Evolutionary conservation across 2,797 vertebrate genomes (phyloP), one percentile per base, ranked within the genome.

Genomic region (Decapterus maruadsi): DNA sequence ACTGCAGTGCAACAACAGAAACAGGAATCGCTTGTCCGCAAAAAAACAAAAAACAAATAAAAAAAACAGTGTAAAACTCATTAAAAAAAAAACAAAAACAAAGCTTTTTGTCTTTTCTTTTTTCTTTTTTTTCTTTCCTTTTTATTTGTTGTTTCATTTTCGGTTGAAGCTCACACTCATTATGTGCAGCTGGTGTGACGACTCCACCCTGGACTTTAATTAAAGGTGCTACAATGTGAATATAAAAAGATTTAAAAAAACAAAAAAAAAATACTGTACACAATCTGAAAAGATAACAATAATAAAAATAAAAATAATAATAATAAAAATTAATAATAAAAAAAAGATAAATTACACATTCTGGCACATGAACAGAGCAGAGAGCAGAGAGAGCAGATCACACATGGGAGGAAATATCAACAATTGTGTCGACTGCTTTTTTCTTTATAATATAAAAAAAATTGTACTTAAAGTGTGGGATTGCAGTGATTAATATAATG

Each of bases 31-130:
- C 38, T 8, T 8, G 42, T 77, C 16, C 56, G 11, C 43, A 66
- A 36, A 62, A 55, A 74, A 26, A 4, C 55, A 43, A 40, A 43
- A 34, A 46, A 51, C 5, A 29, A 29, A 26, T 3, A 26, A 26
- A 5, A 34, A 68, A 76, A 84, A 87, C 80, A 85, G 82, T 87
- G 81, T 72, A 67, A 81, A 84, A 86, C 65, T 40, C 16, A 0
- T 40, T 29, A 64, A 65, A 34, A 26, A 3, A 56, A 45, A 40
- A 45, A 34, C 38, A 51, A 57, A 65, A 12, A 59, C 31, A 42
- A 31, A 34, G 29, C 71, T 31, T 26, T 10, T 34, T 26, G 26
- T 26, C 26, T 26, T 26, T 26, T 3, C 3, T 26, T 26, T 26
- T 26, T 26, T 26, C 3, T 26, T 26, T 3, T 26, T 26, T 26